A percentile compares a stretch with the other conserved stretches of the same genome.
Conservation (phyloP, 2,888 invertebrate species). For the Dynastes tityus region DNA sequence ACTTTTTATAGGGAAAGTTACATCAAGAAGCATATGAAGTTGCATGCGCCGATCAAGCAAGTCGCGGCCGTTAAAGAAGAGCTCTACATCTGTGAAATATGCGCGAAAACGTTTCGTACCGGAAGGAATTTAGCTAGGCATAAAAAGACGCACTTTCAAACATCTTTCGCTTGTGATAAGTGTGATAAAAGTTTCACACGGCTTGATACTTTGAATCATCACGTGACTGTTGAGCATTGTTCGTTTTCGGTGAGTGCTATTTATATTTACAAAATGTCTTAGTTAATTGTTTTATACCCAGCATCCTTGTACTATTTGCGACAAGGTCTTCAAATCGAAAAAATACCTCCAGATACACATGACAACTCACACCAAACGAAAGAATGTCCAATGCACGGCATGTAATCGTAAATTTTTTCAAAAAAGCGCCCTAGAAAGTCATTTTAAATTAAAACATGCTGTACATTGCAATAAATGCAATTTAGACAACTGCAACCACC, state of each 20-base stretch:
- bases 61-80: constrained; percentile 47
- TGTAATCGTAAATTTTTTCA: constrained; percentile 57
- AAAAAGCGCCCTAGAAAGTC: constrained; percentile 57
- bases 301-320: constrained; percentile 55
- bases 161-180: constrained; percentile 54
- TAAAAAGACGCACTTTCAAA: constrained; percentile 65
- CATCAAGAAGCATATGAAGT: constrained; percentile 62
- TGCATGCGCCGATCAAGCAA: constrained; percentile 55
- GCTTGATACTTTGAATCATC: constrained; percentile 54
- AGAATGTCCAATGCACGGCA: constrained; percentile 59
- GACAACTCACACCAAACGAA: constrained; percentile 55
- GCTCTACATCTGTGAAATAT: constrained; percentile 69
- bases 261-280: background rate
- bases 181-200: constrained; percentile 60
- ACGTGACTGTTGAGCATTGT: constrained; percentile 54
- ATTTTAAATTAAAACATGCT: constrained; percentile 56
- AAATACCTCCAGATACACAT: constrained; percentile 59
- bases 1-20: constrained; percentile 60
- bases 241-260: constrained; percentile 34
- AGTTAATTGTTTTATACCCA: background rate
- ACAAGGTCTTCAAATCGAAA: constrained; percentile 57
- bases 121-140: constrained; percentile 70
- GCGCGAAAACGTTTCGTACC: constrained; percentile 70
- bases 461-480: constrained; percentile 49
- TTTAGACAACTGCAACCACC: constrained; percentile 40